Evolutionary conservation across 2,113 vertebrate species (phyloP), one percentile per base, ranked within the genome.

Genomic region (Nannospalax galili): DNA sequence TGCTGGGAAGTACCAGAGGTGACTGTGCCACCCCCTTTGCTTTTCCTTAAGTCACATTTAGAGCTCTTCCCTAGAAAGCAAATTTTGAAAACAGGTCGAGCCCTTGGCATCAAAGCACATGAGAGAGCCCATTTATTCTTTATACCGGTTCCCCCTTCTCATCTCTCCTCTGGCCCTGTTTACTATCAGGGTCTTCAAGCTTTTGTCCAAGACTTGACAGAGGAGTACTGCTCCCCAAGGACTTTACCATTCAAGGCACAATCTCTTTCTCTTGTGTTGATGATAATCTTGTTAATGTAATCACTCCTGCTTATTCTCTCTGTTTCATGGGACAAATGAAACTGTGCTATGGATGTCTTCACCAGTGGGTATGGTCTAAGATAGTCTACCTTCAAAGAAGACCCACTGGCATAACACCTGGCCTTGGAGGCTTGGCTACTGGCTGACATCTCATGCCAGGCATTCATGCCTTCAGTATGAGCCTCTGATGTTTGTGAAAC

Each of bases 231-330:
- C 40, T 79, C 81, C 10, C 58, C 70, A 17, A 64, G n/a, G 67
- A 42, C 81, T 84, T 95, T 94, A 77, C 10, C 4, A 74, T 79
- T 88, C 73, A 7, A 7, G 52, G 73, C 91, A 85, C 58, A 64
- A 22, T 20, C 75, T 7, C 70, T 69, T 81, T 70, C 70, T 95
- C 72, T 67, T 78, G 92, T 95, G 89, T 91, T 88, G 90, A 95
- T 96, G 96, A 87, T 91, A 94, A 93, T 97, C 96, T 94, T 69
- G 74, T 91, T 96, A 94, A 96, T 48, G 84, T 95, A 92, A 88
- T 95, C 56, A 16, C 58, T 40, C 82, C 24, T 35, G 84, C 88
- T 98, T 89, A 95, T 82, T 92, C 69, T 4, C 2, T 2, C 87
- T 42, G 35, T 26, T 60, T 86, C 79, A 30, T 1, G 4, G 42